A percentile compares a stretch with the other conserved stretches of the same genome.
phyloP scores from a whole-genome alignment of 2,888 invertebrate genomes.

The Drosophila emarginata region DNA sequence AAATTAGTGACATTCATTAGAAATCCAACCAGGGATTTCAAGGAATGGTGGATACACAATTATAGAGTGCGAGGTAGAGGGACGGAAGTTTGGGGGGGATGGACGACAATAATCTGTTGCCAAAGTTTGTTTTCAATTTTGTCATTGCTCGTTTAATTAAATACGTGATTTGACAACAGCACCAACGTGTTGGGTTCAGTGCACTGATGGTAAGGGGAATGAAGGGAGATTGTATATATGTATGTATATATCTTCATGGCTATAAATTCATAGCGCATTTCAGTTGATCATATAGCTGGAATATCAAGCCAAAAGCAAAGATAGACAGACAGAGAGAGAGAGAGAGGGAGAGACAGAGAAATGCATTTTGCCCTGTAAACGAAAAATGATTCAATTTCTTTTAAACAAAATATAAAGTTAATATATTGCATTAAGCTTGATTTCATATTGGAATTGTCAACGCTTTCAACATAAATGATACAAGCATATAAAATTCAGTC shows the following conservation, averaged over 20 bases:
- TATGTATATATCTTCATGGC: not conserved
- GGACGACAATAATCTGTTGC: slow-evolving; percentile 15
- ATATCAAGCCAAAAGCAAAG: not conserved
- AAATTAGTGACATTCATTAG: slow-evolving; percentile 33
- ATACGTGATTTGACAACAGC: slow-evolving; percentile 26
- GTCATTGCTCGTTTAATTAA: slow-evolving; percentile 25
- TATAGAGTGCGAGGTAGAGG: not conserved
- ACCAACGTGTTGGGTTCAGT: slow-evolving; percentile 1
- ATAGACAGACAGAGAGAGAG: not conserved
- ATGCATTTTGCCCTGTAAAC: too few relatives aligned
- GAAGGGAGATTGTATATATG: not conserved
- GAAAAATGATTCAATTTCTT: too few relatives aligned
- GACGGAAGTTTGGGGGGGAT: not conserved
- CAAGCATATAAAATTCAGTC: not conserved
- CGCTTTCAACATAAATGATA: not conserved
- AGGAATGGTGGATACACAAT: not conserved
- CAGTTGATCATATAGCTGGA: not conserved
- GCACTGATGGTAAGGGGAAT: not conserved
- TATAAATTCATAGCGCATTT: slow-evolving; percentile 4
- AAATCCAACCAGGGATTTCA: slow-evolving; percentile 11
- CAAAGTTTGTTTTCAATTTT: slow-evolving; percentile 28
- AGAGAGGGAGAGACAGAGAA: too few relatives aligned
- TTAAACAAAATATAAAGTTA: too few relatives aligned
- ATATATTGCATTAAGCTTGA: too few relatives aligned
- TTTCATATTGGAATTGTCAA: too few relatives aligned